These are phyloP conservation scores for Suncus etruscus DNA, from an alignment of 2,113 vertebrate genomes.

Conservation along the genomic window DNA sequence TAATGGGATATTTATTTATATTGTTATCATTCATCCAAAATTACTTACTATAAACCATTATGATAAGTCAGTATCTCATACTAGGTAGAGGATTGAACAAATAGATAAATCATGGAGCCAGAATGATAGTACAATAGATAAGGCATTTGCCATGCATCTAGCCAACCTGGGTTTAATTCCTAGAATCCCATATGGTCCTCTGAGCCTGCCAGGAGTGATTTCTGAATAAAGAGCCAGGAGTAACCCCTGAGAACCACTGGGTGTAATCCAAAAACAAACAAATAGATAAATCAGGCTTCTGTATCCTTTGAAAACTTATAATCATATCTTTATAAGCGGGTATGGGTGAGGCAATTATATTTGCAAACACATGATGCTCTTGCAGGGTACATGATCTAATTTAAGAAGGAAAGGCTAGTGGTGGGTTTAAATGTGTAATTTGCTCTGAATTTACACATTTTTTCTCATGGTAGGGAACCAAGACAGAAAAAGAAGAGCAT, in stretches of 20 bases:
- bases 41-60: not conserved
- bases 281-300: not conserved
- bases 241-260: too few relatives aligned
- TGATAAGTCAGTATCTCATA: not conserved
- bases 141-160: too few relatives aligned
- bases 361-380: not conserved
- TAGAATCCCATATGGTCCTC: too few relatives aligned
- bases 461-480: not conserved
- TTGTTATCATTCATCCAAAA: not conserved
- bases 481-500: not conserved
- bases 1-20: not conserved
- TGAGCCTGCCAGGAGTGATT: too few relatives aligned
- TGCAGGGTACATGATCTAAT: not conserved
- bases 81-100: not conserved
- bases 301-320: not conserved
- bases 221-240: too few relatives aligned
- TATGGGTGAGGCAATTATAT: not conserved
- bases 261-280: not conserved
- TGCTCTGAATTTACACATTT: not conserved
- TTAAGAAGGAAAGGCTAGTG: not conserved
- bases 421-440: conserved; percentile 2
- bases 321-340: not conserved
- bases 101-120: not conserved
- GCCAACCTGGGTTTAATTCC: too few relatives aligned
- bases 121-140: too few relatives aligned